Evolutionary conservation across 2,113 vertebrate genomes (phyloP), one percentile per base, ranked within the genome.

Genomic region (Phocoena sinus): DNA sequence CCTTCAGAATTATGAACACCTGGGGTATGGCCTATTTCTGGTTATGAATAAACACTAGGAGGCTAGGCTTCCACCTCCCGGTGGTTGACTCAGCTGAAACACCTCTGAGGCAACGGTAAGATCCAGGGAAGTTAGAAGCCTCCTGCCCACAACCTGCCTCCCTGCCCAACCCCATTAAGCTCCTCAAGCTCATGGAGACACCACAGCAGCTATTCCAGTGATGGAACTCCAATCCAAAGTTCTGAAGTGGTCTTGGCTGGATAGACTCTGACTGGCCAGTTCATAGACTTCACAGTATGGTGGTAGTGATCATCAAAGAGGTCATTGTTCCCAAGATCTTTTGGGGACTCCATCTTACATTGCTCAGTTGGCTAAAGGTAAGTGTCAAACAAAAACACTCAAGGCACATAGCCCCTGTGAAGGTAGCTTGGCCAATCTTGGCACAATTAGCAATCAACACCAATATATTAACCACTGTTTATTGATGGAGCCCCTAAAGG

Each of bases 361-460:
- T 91, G 14, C n/a, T 94, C 36, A n/a, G 4, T 67, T 96, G n/a
- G 3, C 23, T 74, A 15, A 89, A 81, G 60, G 60, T 67, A 91
- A 81, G 50, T 36, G 11, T 50, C 33, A 93, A 65, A 77, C 50
- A 79, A 88, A 96, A 77, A 63, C 5, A 5, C 21, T 73, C 50
- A 67, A 44, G n/a, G 36, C 44, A 47, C 14, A 50, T 26, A 70
- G 15, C 1, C 9, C 21, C 38, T 67, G 44, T 25, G 20, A 91
- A 2, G 1, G 33, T 6, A 87, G n/a, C 14, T 47, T 79, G 65
- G 31, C 20, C 56, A 84, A 74, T 77, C 7, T 56, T 74, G 56
- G 8, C 6, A 38, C 17, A 62, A 4, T 68, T 28, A 38, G n/a
- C 33, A 74, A 36, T 83, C 23, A 70, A 25, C 33, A 44, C 18